These are phyloP conservation scores for Brachionus rotundiformis DNA, from an alignment of 1,140 invertebrate species.

Conservation along the genomic window DNA sequence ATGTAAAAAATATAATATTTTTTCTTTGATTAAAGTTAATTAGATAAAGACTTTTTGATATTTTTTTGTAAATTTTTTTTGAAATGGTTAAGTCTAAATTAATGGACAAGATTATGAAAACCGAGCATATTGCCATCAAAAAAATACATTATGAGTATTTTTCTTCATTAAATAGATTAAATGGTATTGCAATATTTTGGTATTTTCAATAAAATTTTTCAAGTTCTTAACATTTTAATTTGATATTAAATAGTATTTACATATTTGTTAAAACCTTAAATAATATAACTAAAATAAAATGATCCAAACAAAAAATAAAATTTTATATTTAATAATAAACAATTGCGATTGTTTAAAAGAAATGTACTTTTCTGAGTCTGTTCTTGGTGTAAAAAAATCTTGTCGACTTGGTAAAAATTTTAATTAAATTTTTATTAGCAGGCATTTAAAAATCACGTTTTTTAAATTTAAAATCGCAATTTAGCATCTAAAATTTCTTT, in stretches of 20 bases:
- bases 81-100: not conserved
- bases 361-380: too few species aligned
- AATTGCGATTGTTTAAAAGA: too few species aligned
- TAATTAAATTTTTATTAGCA: not conserved
- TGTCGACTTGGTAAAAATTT: not conserved
- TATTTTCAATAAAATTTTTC: not conserved
- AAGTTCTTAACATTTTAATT: not conserved
- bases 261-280: constrained; percentile 11
- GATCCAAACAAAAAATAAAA: not conserved
- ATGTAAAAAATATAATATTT: not conserved
- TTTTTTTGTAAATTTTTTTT: not conserved
- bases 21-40: not conserved
- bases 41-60: not conserved
- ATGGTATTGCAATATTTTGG: not conserved
- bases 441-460: not conserved
- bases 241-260: not conserved
- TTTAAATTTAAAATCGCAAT: not conserved
- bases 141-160: not conserved
- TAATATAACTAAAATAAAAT: not conserved
- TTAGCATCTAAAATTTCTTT: not conserved
- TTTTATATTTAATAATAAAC: not conserved
- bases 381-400: too few species aligned
- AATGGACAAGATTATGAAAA: not conserved
- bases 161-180: not conserved
- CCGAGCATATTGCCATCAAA: too few species aligned